A percentile compares a stretch with the other conserved stretches of the same genome.
Conservation (phyloP, 1,140 invertebrate species). For the Procambarus virginalis region DNA sequence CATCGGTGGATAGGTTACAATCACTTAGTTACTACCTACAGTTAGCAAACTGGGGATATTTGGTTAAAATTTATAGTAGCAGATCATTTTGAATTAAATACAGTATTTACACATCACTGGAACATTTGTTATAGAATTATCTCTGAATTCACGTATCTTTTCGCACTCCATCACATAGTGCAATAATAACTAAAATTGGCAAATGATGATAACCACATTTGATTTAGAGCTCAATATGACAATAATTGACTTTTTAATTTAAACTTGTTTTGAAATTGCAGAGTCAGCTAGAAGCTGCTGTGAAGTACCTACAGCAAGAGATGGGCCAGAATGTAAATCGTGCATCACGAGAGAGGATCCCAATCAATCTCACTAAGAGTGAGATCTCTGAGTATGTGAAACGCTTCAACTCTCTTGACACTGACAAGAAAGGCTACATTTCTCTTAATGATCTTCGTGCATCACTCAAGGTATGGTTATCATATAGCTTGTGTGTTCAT, state of each 20-base stretch:
- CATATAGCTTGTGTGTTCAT: background rate
- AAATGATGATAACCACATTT: background rate
- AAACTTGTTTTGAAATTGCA: constrained; percentile 70
- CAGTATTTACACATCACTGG: too few species aligned
- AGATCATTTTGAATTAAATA: too few species aligned
- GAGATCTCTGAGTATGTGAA: constrained; percentile 96
- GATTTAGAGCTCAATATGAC: background rate
- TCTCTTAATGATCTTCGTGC: constrained; percentile 97
- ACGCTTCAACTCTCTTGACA: constrained; percentile 95
- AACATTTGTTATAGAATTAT: too few species aligned
- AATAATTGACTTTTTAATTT: constrained; percentile 70
- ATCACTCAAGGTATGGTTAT: constrained; percentile 89
- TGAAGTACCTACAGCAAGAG: constrained; percentile 91
- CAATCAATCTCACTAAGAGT: constrained; percentile 94
- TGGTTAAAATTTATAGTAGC: too few species aligned
- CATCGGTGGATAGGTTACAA: too few species aligned
- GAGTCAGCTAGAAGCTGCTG: constrained; percentile 85
- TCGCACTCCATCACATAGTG: too few species aligned
- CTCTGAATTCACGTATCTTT: too few species aligned
- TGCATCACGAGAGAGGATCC: constrained; percentile 87
- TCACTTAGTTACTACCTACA: too few species aligned
- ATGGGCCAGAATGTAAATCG: constrained; percentile 97
- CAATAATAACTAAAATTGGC: too few species aligned
- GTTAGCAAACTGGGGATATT: too few species aligned
- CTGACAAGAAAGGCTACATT: constrained; percentile 97